Base-by-base conservation (phyloP, 2,113 vertebrate species). In the Xenopus borealis region DNA sequence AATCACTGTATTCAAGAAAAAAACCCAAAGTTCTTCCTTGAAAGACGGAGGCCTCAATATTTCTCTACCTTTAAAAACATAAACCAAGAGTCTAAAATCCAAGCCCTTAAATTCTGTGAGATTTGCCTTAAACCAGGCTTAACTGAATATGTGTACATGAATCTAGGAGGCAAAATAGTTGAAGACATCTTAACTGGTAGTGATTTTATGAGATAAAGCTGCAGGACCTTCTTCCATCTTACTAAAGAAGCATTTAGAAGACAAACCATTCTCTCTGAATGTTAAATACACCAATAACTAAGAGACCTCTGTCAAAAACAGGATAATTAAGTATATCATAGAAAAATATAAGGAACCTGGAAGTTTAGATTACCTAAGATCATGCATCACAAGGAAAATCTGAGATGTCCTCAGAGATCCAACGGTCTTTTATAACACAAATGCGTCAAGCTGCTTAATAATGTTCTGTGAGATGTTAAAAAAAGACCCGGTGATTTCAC, bases 221-320 rank as follows among this genome's bases (percentile, higher is more conserved):
- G 19, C 46, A 44, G 78, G 18, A 67, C 55, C 7, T 68, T 57
- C 40, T 78, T 82, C 50, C 81, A 50, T 44, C 4, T 13, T 82
- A 17, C 67, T 78, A 30, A 63, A 71, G 17, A 11, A 44, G 2
- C 44, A 81, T 33, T 63, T 82, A 8, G 73, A 81, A 66, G n/a
- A 71, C 3, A 62, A 72, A 10, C 18, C 30, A 0, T 62, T 82
- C 62, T 17, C 62, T n/a, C 11, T 69, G 12, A 81, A 78, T 40
- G 27, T 65, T 3, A 0, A 62, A 9, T 81, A 79, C 18, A 67
- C 76, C 18, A 40, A 13, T 19, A 0, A 68, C 1, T 82, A 82
- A 72, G 44, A 79, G 20, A 13, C 1, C 1, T 82, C 79, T 74
- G 74, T 64, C 19, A 79, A 59, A 62, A 82, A 67, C 50, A 88